Base-by-base conservation (phyloP, 2,888 invertebrate genomes). In the Amphipyra tragopoginis region DNA sequence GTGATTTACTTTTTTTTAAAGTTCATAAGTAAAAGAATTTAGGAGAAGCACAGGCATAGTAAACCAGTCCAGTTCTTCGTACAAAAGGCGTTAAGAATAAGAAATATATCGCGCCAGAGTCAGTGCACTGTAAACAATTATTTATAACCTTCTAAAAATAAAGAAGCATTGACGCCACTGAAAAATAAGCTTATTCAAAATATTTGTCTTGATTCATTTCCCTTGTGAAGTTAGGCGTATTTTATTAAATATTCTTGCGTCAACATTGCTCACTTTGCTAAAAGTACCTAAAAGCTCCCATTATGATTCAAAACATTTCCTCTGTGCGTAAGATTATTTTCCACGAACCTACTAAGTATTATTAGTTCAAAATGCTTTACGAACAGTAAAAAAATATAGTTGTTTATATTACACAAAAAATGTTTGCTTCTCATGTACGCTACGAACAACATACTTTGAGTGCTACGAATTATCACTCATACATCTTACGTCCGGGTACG, bases 121-220 rank as follows among this genome's bases (percentile, higher is more conserved):
- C 76, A 66, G 67, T 72, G 70, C 59, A 72, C 68, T 60, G 71
- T 65, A 67, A 73, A 80, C 71, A 77, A 76, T 66, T 74, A 77
- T 79, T 72, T 77, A 65, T 75, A 75, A 73, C 66, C 26, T 43
- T 69, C 65, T 69, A 47, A 66, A 79, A 77, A 75, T 71, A 79
- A 64, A 56, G 51, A 75, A 40, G 29, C 57, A 50, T 62, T 75
- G 70, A 73, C 73, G 78, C 67, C 67, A 56, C 55, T 48, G 70
- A 65, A 65, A 78, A 78, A 77, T 77, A 81, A 78, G 58, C 44
- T 50, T 51, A 72, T 71, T 68, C 14, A 36, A 70, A 72, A 70
- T 61, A 60, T 63, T 72, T 68, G 66, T 64, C 40, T 50, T 55
- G 43, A 29, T 42, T 38, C 39, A 10, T 44, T 62, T 77, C 49